Conservation (phyloP, 2,888 invertebrate species). For the Prenolepis imparis region DNA sequence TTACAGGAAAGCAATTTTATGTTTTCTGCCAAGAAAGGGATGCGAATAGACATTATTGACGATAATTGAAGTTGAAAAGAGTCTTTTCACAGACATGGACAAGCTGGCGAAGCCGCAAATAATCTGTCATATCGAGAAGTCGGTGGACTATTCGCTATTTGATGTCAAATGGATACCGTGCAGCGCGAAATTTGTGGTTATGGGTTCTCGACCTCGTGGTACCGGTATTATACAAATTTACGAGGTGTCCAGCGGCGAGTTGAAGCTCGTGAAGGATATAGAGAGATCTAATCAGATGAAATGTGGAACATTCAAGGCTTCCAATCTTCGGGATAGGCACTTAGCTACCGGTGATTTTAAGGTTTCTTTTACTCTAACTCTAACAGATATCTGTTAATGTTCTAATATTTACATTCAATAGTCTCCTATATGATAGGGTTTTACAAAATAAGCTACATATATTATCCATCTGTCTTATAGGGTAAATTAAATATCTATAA, state of each 20-base stretch:
- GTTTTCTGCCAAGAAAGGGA: not conserved
- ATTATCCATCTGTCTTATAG: conserved; percentile 87
- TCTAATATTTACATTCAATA: too few species aligned
- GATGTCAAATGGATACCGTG: conserved; percentile 98
- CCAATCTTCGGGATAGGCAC: conserved; percentile 92
- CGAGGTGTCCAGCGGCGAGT: conserved; percentile 92
- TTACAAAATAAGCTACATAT: not conserved
- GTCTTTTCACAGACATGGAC: conserved; percentile 82
- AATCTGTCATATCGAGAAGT: conserved; percentile 94
- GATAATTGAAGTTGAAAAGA: not conserved
- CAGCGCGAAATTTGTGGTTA: conserved; percentile 96
- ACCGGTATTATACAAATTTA: conserved; percentile 95
- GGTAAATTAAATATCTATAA: conserved; percentile 87
- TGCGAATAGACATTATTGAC: not conserved
- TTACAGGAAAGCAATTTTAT: conserved; percentile 39
- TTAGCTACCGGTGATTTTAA: conserved; percentile 96
- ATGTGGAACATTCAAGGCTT: conserved; percentile 97
- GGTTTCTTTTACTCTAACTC: conserved; percentile 71
- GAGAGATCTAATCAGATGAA: conserved; percentile 95
- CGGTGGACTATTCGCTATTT: conserved; percentile 94
- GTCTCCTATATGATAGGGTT: not conserved
- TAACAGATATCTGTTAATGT: not conserved
- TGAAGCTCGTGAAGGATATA: conserved; percentile 91
- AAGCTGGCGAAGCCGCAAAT: conserved; percentile 95
- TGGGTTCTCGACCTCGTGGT: conserved; percentile 95